phyloP scores from a whole-genome alignment of 2,888 invertebrate species.

The Hedya salicella region DNA sequence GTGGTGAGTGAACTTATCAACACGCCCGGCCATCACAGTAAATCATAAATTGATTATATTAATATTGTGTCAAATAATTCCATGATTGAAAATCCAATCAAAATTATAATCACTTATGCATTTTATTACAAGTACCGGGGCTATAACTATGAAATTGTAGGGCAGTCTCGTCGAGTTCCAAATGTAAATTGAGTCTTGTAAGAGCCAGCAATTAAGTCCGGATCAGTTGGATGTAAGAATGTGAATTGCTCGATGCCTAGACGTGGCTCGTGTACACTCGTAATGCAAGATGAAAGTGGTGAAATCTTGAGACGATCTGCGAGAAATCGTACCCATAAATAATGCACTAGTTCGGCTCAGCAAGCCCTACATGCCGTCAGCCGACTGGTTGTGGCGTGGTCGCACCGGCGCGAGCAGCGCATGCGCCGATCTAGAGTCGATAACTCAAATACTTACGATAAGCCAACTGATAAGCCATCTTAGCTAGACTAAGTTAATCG shows the following conservation, averaged over 20 bases:
- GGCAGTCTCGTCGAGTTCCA: conserved; percentile 12
- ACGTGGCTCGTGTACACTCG: conserved; percentile 61
- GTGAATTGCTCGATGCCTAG: conserved; percentile 56
- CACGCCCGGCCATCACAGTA: neutral
- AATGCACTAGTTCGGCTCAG: conserved; percentile 77
- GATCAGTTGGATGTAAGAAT: conserved; percentile 49
- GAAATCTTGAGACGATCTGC: conserved; percentile 74
- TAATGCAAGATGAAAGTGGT: conserved; percentile 81
- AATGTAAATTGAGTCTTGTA: conserved; percentile 31
- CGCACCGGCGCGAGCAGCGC: conserved; percentile 31
- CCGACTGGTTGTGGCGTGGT: conserved; percentile 26
- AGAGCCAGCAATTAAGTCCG: conserved; percentile 30
- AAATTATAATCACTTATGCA: conserved; percentile 8
- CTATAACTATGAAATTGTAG: conserved; percentile 26
- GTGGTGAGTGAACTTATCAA: neutral
- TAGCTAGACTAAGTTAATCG: conserved; percentile 34
- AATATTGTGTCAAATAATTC: conserved; percentile 9
- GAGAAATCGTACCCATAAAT: conserved; percentile 81
- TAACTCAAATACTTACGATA: conserved; percentile 49
- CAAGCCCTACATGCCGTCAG: conserved; percentile 69
- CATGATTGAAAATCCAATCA: conserved; percentile 22
- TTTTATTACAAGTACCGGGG: neutral
- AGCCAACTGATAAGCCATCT: conserved; percentile 51
- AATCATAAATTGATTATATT: conserved; percentile 2
- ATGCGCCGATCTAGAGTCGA: conserved; percentile 51